Evolutionary conservation across 2,113 vertebrate genomes (phyloP), one percentile per base, ranked within the genome.

Genomic region (Conger conger): DNA sequence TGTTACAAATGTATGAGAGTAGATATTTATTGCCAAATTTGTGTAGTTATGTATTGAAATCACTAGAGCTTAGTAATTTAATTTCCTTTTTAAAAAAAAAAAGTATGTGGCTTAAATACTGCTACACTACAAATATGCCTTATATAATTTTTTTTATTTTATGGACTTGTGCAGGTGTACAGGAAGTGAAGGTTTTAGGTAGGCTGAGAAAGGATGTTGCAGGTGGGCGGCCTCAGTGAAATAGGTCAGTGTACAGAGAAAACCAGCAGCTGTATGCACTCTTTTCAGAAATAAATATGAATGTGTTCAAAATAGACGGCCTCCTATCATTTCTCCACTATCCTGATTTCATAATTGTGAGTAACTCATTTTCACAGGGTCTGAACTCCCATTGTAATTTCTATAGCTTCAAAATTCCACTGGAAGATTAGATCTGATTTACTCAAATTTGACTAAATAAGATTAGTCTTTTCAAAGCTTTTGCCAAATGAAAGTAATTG

Each of bases 211-310:
- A 91, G 60, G 88, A 88, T 68, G 82, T 85, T 73, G 88, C 84
- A 86, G 87, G 88, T 85, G 89, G 90, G 86, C 85, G 37, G 81
- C 82, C 83, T 86, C 87, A 82, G 89, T 87, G 87, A 89, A 83
- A 87, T 85, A 86, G 84, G 87, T 84, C 89, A 87, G 89, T 93
- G 92, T 92, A 88, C 83, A 82, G 73, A 86, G n/a, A 50, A 76
- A 87, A 91, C 92, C 91, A 94, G 93, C 94, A 94, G 93, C 92
- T 94, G 93, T 94, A 91, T 92, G 89, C 90, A 92, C 87, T 87
- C 90, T 93, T 93, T 93, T 91, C 87, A 88, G 91, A 92, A 94
- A 94, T 94, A 93, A 94, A 94, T 87, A 92, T 92, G 88, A 94
- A 94, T 94, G 92, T 94, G 89, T 92, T 94, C 83, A 88, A 91